Base-by-base conservation (phyloP, 1,140 invertebrate species). In the Linepithema humile region DNA sequence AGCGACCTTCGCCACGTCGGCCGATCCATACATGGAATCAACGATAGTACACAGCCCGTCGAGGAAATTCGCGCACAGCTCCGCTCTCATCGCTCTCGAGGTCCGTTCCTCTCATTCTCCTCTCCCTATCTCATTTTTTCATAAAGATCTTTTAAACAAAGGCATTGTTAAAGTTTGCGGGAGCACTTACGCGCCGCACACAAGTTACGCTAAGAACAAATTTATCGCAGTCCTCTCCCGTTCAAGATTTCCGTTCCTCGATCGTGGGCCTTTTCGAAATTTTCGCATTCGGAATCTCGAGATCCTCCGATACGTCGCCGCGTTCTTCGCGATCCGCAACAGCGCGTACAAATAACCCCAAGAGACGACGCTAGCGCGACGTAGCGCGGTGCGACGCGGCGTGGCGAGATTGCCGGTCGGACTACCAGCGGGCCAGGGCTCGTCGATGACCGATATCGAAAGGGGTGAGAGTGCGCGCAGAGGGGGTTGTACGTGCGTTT, bases 371-470 rank as follows among this genome's bases (percentile, higher is more conserved):
- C n/a, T n/a, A n/a, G n/a, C n/a, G 26, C 50, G 20, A 53, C 60
- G 75, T 32, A 67, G 64, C 69, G 32, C 35, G 75, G 64, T 29
- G 64, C 73, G 48, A 88, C 82, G 62, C 72, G 82, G 67, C 83
- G 74, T 72, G 83, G 83, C 86, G 87, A 80, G 87, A 60, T 70
- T 88, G 85, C 87, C 87, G 86, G 69, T 88, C 77, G 72, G 87
- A 88, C 86, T 85, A 82, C 73, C 87, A 45, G 53, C 67, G 26
- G 86, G 85, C 87, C 83, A 85, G 87, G 87, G 87, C 83, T 88
- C 86, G 86, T 84, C 87, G 69, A 78, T 88, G 86, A 64, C 74
- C 82, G 87, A 85, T 85, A 74, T 77, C 64, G 32, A 78, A 73
- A 72, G 64, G 74, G 35, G 75, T 43, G 72, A 82, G 77, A 77